These are phyloP conservation scores for Pteria penguin DNA, from an alignment of 2,888 invertebrate genomes.

Conservation along the genomic window DNA sequence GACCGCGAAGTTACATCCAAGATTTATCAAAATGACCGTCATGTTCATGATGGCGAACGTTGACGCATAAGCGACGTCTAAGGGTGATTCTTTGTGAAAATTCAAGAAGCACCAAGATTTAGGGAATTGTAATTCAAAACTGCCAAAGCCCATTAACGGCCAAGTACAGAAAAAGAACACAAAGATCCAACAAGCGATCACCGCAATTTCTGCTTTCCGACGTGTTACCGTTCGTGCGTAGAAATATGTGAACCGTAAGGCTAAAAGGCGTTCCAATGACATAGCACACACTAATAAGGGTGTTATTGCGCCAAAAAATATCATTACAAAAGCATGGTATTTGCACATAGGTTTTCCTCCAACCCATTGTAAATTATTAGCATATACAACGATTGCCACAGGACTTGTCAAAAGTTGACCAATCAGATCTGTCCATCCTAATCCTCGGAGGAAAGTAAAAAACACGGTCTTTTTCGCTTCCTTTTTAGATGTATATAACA, in stretches of 20 bases:
- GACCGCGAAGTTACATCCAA: conserved; percentile 64
- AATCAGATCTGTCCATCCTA: conserved; percentile 79
- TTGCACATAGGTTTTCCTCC: conserved; percentile 75
- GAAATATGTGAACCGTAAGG: conserved; percentile 75
- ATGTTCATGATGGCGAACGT: conserved; percentile 73
- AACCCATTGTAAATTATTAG: conserved; percentile 73
- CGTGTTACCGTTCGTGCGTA: conserved; percentile 72
- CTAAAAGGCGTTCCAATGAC: conserved; percentile 78
- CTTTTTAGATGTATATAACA: conserved; percentile 70
- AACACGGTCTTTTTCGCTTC: conserved; percentile 76
- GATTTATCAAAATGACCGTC: conserved; percentile 61
- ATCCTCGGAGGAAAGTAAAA: conserved; percentile 74
- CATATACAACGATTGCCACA: conserved; percentile 73
- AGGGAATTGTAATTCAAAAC: conserved; percentile 78
- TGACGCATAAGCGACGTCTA: conserved; percentile 69
- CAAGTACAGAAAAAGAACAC: conserved; percentile 69
- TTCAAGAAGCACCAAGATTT: conserved; percentile 79
- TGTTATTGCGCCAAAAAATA: conserved; percentile 76
- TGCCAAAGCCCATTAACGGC: conserved; percentile 77
- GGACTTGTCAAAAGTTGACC: conserved; percentile 77
- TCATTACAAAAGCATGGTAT: conserved; percentile 79
- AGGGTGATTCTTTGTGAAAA: conserved; percentile 67
- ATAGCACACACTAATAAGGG: conserved; percentile 78
- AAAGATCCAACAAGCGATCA: conserved; percentile 66
- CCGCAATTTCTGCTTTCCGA: conserved; percentile 62